phyloP scores from a whole-genome alignment of 37 sponge, comb jelly and placozoan species.

The Petrosia ficiformis region DNA sequence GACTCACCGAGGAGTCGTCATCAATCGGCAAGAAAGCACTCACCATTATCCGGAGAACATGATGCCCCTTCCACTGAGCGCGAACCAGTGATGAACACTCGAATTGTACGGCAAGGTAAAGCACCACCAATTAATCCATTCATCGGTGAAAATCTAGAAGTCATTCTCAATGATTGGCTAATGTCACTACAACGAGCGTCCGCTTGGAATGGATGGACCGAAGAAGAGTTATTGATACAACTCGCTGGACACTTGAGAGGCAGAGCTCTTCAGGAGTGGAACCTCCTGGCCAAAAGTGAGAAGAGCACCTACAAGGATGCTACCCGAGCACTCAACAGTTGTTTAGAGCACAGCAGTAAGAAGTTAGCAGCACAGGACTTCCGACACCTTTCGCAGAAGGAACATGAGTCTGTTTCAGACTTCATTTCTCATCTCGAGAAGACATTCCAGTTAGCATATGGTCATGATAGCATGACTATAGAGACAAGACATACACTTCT shows the following conservation, averaged over 20 bases:
- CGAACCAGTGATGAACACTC: too few relatives aligned
- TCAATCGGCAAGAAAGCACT: not conserved
- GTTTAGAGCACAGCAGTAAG: conserved; percentile 36
- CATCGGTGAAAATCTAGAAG: conserved; percentile 32
- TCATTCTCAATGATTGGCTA: conserved; percentile 34
- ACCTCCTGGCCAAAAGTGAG: not conserved
- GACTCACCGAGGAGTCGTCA: not conserved
- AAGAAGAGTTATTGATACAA: conserved; percentile 35
- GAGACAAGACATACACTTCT: conserved; percentile 38
- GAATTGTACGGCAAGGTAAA: conserved; percentile 33
- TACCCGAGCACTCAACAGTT: not conserved
- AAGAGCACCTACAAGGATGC: not conserved
- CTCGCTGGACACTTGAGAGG: conserved; percentile 39
- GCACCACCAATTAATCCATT: conserved; percentile 51
- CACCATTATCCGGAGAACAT: not conserved
- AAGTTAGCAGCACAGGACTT: conserved; percentile 60
- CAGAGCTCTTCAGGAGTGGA: too few relatives aligned
- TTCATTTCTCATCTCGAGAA: conserved; percentile 33
- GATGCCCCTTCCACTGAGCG: not conserved
- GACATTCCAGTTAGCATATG: conserved; percentile 40
- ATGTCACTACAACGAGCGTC: conserved; percentile 31
- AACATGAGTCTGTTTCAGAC: conserved; percentile 33
- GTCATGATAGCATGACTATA: conserved; percentile 20
- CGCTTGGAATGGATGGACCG: conserved; percentile 54
- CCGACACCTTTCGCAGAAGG: conserved; percentile 30